A percentile compares a stretch with the other conserved stretches of the same genome.
These are phyloP conservation scores for Aethes cnicana DNA, from an alignment of 2,888 invertebrate genomes.

Conservation along the genomic window DNA sequence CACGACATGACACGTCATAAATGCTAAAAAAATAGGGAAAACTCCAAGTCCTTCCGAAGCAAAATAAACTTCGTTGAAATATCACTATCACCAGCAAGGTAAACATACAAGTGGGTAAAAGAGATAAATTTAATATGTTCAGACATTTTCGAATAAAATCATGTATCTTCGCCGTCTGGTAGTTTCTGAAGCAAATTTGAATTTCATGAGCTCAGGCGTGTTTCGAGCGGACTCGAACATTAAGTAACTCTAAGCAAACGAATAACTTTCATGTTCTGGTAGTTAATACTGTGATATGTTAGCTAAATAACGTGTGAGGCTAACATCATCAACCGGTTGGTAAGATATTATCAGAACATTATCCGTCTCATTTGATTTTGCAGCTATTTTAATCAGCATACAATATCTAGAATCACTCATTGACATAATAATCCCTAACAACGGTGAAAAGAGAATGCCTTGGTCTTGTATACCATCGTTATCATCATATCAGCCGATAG, in stretches of 20 bases:
- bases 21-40: neutral
- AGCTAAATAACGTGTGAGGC: slow-evolving; percentile 7
- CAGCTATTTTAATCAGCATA: no score
- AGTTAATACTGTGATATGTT: slow-evolving; percentile 12
- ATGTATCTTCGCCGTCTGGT: slow-evolving; percentile 27
- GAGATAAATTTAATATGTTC: slow-evolving; percentile 25
- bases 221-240: slow-evolving; percentile 26
- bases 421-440: no score
- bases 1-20: no score
- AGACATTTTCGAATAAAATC: slow-evolving; percentile 29
- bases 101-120: neutral
- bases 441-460: no score
- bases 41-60: neutral
- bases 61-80: neutral
- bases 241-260: slow-evolving; percentile 30
- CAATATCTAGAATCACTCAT: no score
- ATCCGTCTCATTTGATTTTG: no score
- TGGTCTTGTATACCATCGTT: no score
- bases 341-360: no score
- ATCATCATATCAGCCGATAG: no score
- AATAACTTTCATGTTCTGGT: slow-evolving; percentile 28
- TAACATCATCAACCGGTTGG: no score
- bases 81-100: neutral
- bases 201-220: slow-evolving; percentile 26
- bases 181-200: slow-evolving; percentile 27